These are phyloP conservation scores for Petrocephalus microphthalmus DNA, from an alignment of 2,113 vertebrate species.

Conservation along the genomic window DNA sequence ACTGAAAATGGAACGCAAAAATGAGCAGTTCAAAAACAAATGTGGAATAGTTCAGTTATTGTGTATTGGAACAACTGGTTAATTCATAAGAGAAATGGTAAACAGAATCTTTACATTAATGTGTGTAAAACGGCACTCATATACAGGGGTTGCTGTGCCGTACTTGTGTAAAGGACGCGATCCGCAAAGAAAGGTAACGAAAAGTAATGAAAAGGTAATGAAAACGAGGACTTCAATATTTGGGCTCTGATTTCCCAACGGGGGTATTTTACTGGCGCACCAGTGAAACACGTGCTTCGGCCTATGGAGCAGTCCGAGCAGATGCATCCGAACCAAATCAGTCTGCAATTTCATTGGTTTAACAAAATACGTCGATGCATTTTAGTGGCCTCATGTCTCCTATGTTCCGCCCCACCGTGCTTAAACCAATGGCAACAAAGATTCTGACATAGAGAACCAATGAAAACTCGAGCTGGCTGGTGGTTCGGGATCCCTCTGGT, in stretches of 20 bases:
- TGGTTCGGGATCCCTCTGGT: neutral
- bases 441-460: neutral
- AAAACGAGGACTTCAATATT: neutral
- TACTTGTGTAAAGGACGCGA: too few relatives aligned
- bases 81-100: neutral
- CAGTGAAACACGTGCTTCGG: neutral
- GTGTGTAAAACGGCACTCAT: neutral
- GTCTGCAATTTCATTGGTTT: neutral
- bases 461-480: neutral
- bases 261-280: conserved; percentile 6
- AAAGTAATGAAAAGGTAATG: neutral
- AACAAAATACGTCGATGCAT: neutral
- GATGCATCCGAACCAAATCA: neutral
- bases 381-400: neutral
- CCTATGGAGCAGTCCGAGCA: neutral
- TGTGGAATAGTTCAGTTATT: neutral
- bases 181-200: neutral
- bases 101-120: neutral
- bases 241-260: neutral
- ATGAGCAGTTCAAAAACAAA: neutral
- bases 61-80: neutral
- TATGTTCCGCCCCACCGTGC: neutral
- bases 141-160: neutral
- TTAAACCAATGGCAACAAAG: neutral
- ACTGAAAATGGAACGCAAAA: neutral